Conservation (phyloP, 2,113 vertebrate genomes). For the Colinus virginianus region DNA sequence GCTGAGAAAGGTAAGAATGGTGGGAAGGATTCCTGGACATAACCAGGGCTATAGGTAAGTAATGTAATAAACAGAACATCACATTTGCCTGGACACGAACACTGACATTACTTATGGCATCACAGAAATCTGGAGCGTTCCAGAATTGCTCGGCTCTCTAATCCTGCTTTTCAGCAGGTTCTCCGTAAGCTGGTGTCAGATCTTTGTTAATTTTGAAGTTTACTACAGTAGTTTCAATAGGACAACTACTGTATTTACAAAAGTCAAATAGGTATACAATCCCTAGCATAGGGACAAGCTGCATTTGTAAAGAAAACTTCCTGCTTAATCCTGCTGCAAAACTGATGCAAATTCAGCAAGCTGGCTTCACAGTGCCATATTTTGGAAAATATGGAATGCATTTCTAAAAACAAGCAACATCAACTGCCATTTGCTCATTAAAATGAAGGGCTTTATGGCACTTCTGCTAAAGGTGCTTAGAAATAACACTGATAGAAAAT, state of each 20-base stretch:
- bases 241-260: background rate
- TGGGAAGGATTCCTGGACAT: background rate
- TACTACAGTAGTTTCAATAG: background rate
- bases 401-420: background rate
- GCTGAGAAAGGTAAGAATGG: background rate
- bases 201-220: background rate
- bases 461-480: background rate
- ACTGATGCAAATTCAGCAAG: background rate
- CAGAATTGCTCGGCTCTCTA: background rate
- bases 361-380: background rate
- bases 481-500: background rate
- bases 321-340: background rate
- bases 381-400: background rate
- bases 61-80: background rate
- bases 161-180: background rate
- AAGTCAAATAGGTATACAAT: background rate
- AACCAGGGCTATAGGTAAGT: background rate
- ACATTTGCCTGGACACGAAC: background rate
- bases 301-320: background rate
- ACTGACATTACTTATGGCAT: background rate
- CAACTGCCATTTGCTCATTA: background rate
- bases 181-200: background rate
- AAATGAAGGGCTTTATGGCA: background rate
- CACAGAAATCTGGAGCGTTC: background rate
- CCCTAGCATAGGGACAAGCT: background rate